Evolutionary conservation across 1,140 invertebrate species (phyloP), one percentile per base, ranked within the genome.

Genomic region (Nasonia longicornis): DNA sequence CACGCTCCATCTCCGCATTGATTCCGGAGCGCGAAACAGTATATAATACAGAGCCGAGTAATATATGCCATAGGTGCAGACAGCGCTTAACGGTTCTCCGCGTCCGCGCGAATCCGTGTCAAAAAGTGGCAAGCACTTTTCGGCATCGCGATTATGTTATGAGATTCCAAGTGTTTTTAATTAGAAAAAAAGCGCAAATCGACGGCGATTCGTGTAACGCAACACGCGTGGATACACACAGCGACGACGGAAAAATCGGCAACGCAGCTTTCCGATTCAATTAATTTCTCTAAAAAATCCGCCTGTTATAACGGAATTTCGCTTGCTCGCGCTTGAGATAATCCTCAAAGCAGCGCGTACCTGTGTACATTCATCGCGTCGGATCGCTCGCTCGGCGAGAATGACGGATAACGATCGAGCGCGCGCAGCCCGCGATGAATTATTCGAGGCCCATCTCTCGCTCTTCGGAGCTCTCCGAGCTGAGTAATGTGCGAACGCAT

Each of bases 401-500:
- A 70, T 78, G 77, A 78, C 66, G 77, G 77, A 78, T 78, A 78
- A 78, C 38, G 77, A 78, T 78, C 77, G 67, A 29, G 66, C 66
- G 22, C 64, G 20, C 26, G 20, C 16, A 31, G 11, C 64, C 6
- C 35, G 26, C 26, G 64, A 67, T 77, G 76, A 77, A 77, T 77
- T 77, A 77, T 77, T 52, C 66, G 64, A 58, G 52, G 16, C 16
- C 16, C 52, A 4, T 58, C 52, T 58, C 52, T 58, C 52, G 20
- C 52, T 58, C 20, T 58, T 2, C 16, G 14, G 1, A 12, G 2
- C 48, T 16, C 48, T 52, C 48, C 64, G 26, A 14, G 26, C 45
- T 79, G 78, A 79, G 78, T 79, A 79, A 79, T 79, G 78, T 79
- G 78, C 70, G 78, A 79, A 73, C 67, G 35, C 42, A 7, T 31